A percentile compares a stretch with the other conserved stretches of the same genome.
phyloP scores from a whole-genome alignment of 30 jellyfish, hydroid and myxozoan species.

The Aurelia coerulea region DNA sequence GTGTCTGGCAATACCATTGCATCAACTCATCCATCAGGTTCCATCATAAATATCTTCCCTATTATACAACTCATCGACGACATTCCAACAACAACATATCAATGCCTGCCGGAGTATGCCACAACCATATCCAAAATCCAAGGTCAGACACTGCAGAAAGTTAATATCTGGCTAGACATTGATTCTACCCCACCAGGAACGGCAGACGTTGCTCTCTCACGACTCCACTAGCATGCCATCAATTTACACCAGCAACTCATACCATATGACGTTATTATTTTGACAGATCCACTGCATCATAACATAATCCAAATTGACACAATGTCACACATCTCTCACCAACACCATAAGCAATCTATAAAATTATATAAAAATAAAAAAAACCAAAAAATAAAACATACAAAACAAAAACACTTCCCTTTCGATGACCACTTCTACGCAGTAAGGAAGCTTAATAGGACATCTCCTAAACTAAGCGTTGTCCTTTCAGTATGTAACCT shows the following conservation, averaged over 20 bases:
- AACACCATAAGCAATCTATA: too few species aligned
- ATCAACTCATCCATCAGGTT: not conserved
- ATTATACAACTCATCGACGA: not conserved
- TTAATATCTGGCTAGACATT: not conserved
- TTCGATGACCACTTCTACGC: too few species aligned
- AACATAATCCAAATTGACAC: too few species aligned
- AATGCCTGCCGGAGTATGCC: not conserved
- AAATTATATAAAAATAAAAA: too few species aligned
- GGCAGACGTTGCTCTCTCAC: not conserved
- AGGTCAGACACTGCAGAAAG: not conserved
- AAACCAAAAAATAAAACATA: too few species aligned
- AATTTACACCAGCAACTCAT: not conserved
- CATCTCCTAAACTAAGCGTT: too few species aligned
- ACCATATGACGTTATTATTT: not conserved
- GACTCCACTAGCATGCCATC: not conserved
- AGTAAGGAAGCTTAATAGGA: too few species aligned
- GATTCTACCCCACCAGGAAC: not conserved
- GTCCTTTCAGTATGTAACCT: too few species aligned
- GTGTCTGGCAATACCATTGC: not conserved
- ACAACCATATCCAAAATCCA: slow-evolving; percentile 9
- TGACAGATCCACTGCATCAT: not conserved
- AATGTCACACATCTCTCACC: too few species aligned
- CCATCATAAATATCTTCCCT: slow-evolving; percentile 9
- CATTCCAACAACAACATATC: not conserved
- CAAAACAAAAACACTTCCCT: too few species aligned